phyloP scores from a whole-genome alignment of 2,113 vertebrate genomes.

The Rissa tridactyla region DNA sequence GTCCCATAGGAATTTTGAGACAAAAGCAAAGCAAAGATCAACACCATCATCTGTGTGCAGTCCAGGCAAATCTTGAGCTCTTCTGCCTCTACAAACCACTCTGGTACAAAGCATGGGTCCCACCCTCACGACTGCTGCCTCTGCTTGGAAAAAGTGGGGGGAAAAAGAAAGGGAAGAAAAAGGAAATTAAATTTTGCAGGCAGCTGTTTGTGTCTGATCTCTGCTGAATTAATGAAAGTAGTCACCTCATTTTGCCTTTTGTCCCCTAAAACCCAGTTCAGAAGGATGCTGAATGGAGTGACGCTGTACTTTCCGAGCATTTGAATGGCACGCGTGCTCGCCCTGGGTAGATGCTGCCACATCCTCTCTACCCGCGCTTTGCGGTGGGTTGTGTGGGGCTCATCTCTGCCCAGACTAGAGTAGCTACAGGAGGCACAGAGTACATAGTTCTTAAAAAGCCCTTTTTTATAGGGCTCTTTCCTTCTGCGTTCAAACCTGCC shows the following conservation, averaged over 20 bases:
- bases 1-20: neutral
- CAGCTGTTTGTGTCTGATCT: neutral
- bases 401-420: neutral
- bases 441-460: neutral
- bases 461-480: neutral
- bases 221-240: neutral
- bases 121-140: neutral
- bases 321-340: accelerated
- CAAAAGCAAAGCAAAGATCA: neutral
- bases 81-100: neutral
- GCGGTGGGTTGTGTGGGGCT: neutral
- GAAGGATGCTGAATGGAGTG: neutral
- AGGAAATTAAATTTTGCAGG: neutral
- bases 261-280: neutral
- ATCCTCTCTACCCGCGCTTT: neutral
- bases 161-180: neutral
- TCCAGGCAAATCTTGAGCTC: neutral
- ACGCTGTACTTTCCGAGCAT: neutral
- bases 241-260: accelerated
- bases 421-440: accelerated
- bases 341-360: neutral
- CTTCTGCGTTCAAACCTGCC: neutral
- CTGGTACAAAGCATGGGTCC: neutral
- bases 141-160: neutral
- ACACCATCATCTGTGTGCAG: neutral